Evolutionary conservation across 1,140 invertebrate species (phyloP), one percentile per base, ranked within the genome.

Genomic region (Lamellibrachia luymesi): DNA sequence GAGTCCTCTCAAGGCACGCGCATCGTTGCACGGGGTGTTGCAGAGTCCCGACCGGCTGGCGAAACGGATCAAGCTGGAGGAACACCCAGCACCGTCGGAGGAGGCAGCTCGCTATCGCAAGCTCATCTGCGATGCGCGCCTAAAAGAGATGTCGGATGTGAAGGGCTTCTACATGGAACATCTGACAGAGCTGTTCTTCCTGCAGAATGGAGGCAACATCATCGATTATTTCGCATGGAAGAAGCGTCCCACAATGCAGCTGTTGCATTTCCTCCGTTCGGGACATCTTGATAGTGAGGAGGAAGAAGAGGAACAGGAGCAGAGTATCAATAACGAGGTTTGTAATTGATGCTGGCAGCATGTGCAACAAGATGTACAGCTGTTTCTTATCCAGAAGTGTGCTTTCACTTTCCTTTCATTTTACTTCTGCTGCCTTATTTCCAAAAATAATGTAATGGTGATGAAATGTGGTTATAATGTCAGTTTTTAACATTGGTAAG

Each of bases 161-260:
- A 96, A 97, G 93, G 97, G 97, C 50, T 97, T 96, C 95, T 98
- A 98, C 96, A 97, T 97, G 94, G 98, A 98, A 95, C 97, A 98
- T 96, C 97, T 98, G 94, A 97, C 98, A 92, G 98, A 99, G 96
- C 96, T 98, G 92, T 99, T 97, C 97, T 98, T 98, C 96, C 97
- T 99, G 90, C 98, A 98, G 96, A 97, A 97, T 95, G 98, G 98
- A 94, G 98, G 98, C 80, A 98, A 98, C 96, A 97, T 98, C 96
- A 98, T 98, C 97, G 98, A 99, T 95, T 98, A 98, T 96, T 97
- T 97, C 94, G 96, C 97, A 56, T 99, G 98, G 98, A 97, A 97
- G 94, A 98, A 98, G 96, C 97, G 97, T 95, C 97, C 98, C 92
- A 97, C 50, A n/a, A 89, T 90, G 49, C 92, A 93, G 49, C 64